These are phyloP conservation scores for Scarus forsteni DNA, from an alignment of 2,797 vertebrate species.

Conservation along the genomic window DNA sequence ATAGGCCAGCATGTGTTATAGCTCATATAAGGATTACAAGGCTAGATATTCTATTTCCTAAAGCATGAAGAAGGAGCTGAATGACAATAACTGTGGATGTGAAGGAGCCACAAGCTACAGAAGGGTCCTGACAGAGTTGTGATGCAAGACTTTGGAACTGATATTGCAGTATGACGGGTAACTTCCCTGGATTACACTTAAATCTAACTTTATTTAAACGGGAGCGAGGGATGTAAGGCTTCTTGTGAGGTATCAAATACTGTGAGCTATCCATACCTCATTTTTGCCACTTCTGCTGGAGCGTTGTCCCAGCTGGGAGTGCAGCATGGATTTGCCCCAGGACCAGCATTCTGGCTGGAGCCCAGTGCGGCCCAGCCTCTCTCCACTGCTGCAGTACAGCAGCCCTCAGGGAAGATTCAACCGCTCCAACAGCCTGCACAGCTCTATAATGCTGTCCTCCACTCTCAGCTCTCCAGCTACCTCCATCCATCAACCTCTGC, in stretches of 20 bases:
- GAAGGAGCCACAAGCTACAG: too few relatives aligned
- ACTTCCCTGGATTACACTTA: not conserved
- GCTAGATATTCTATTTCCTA: too few relatives aligned
- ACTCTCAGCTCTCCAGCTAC: conserved; percentile 30
- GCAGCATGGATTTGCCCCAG: conserved; percentile 69
- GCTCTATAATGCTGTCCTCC: conserved; percentile 38
- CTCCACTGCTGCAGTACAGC: conserved; percentile 48
- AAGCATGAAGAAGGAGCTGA: too few relatives aligned
- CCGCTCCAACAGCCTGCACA: conserved; percentile 48
- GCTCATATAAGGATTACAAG: too few relatives aligned
- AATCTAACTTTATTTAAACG: not conserved
- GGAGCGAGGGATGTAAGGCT: not conserved
- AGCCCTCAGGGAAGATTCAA: conserved; percentile 41
- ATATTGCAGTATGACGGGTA: not conserved
- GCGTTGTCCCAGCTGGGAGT: not conserved
- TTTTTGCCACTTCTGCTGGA: not conserved
- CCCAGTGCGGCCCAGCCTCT: conserved; percentile 58
- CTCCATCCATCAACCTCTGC: conserved; percentile 45
- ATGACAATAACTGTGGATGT: too few relatives aligned
- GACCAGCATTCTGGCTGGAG: conserved; percentile 27
- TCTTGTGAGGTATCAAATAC: not conserved
- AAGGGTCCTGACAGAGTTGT: too few relatives aligned
- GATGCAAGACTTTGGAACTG: not conserved
- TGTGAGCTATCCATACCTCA: not conserved
- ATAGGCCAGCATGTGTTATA: too few relatives aligned